phyloP scores from a whole-genome alignment of 2,888 invertebrate genomes.

The Patella depressa region DNA sequence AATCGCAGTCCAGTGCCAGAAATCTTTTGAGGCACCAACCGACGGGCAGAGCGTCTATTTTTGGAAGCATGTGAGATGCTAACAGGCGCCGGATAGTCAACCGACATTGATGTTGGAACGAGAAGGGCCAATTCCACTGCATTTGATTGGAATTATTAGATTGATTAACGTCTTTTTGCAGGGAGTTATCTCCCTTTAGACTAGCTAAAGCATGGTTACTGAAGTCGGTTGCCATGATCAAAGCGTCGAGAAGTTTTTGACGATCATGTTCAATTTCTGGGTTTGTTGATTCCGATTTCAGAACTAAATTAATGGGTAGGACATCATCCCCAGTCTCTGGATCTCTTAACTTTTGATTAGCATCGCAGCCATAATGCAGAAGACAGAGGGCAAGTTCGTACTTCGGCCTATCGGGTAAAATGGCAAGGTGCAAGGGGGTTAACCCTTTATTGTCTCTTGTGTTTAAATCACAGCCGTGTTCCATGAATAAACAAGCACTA shows the following conservation, averaged over 20 bases:
- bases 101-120: conserved; percentile 29
- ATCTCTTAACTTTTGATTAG: conserved; percentile 9
- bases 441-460: conserved; percentile 29
- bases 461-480: conserved; percentile 37
- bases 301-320: conserved; percentile 12
- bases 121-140: conserved; percentile 13
- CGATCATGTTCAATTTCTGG: neutral
- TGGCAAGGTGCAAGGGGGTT: conserved; percentile 37
- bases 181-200: neutral
- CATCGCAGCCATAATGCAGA: conserved; percentile 39
- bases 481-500: conserved; percentile 31
- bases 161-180: neutral
- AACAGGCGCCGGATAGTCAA: conserved; percentile 26
- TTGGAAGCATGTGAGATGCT: conserved; percentile 21
- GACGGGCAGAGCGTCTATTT: conserved; percentile 33
- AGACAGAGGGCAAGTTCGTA: conserved; percentile 38
- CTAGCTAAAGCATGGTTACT: neutral
- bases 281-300: conserved; percentile 6
- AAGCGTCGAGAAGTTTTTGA: neutral
- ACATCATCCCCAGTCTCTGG: conserved; percentile 4
- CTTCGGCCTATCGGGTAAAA: conserved; percentile 20
- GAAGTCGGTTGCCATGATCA: conserved; percentile 4
- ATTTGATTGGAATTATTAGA: neutral
- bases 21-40: conserved; percentile 28
- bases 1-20: conserved; percentile 20